Conservation (phyloP, 2,888 invertebrate species). For the Torymus aiolomorphi region DNA sequence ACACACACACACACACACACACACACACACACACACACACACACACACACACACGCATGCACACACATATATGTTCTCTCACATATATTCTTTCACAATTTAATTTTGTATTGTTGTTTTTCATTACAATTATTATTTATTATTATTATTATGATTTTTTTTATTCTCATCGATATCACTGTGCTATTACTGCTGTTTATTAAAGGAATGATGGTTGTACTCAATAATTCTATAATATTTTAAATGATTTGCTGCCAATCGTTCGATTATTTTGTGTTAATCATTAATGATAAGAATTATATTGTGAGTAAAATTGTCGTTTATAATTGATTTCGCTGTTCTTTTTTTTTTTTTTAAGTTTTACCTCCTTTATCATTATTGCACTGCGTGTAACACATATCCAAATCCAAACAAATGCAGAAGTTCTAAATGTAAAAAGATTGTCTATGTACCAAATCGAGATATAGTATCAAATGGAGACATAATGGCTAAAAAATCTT, state of each 20-base stretch:
- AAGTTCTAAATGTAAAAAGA: conserved; percentile 9
- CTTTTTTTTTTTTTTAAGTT: background rate
- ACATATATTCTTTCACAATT: too few relatives aligned
- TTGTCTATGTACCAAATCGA: conserved; percentile 18
- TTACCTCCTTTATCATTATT: conserved; percentile 2
- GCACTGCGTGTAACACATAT: conserved; percentile 32
- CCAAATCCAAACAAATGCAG: conserved; percentile 21
- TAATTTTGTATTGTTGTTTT: background rate
- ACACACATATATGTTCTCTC: too few relatives aligned
- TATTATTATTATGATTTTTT: background rate
- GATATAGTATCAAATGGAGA: background rate
- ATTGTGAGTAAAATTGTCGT: conserved; percentile 17
- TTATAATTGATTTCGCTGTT: conserved; percentile 21
- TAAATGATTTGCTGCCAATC: background rate
- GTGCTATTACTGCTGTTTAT: background rate
- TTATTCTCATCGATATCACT: too few relatives aligned
- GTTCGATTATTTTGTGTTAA: conserved; percentile 9
- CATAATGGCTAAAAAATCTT: conserved; percentile 28
- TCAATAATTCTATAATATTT: background rate
- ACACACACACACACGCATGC: too few relatives aligned
- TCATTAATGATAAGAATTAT: conserved; percentile 32
- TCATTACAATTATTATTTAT: conserved; percentile 5
- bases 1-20: too few relatives aligned
- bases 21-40: too few relatives aligned
- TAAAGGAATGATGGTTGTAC: background rate